phyloP scores from a whole-genome alignment of 64 coral and sea anemone species.

The Montipora capricornis region DNA sequence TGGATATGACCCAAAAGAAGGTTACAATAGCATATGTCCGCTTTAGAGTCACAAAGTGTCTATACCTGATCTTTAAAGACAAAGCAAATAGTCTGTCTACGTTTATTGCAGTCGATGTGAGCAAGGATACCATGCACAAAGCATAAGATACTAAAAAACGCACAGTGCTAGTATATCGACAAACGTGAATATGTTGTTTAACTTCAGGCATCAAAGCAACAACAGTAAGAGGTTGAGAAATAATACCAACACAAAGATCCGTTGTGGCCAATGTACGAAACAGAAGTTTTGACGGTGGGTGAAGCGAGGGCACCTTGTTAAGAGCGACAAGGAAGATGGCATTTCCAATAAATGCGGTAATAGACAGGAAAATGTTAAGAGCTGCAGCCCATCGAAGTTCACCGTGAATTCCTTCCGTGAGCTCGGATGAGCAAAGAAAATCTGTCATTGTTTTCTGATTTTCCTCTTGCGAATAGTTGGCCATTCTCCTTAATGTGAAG shows the following conservation, averaged over 20 bases:
- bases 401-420: background rate
- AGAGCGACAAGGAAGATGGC: background rate
- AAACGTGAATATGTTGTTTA: background rate
- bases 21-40: background rate
- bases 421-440: background rate
- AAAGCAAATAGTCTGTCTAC: background rate
- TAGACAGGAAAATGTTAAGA: background rate
- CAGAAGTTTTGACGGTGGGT: background rate
- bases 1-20: background rate
- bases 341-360: background rate
- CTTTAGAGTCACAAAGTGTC: background rate
- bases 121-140: background rate
- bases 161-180: background rate
- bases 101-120: background rate
- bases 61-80: background rate
- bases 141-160: background rate
- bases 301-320: background rate
- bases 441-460: too few species aligned
- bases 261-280: background rate
- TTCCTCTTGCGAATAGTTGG: too few species aligned
- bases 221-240: background rate
- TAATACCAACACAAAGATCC: background rate
- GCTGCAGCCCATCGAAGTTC: background rate
- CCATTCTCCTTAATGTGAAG: background rate
- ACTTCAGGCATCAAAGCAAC: background rate